Conservation (phyloP, 2,113 vertebrate genomes). For the Phrynosoma blainvillii region DNA sequence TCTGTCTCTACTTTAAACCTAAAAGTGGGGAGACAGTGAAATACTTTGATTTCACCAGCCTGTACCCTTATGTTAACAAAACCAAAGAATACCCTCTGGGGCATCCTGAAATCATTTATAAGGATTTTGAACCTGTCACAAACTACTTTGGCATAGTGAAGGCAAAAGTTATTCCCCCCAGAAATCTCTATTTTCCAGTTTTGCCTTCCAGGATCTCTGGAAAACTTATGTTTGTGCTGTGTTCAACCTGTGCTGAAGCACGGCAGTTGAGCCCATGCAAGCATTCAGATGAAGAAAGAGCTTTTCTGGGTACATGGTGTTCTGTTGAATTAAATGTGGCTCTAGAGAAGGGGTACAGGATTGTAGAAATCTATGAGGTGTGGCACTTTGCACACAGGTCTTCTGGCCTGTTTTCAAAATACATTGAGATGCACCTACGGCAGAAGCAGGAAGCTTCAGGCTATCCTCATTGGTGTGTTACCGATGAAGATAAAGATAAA, state of each 20-base stretch:
- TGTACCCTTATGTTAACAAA: too few species aligned
- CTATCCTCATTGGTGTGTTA: background rate
- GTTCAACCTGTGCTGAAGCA: too few species aligned
- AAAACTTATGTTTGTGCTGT: too few species aligned
- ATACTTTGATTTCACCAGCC: too few species aligned
- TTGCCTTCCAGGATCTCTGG: too few species aligned
- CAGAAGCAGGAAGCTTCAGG: background rate
- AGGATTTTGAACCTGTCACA: too few species aligned
- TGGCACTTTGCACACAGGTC: background rate
- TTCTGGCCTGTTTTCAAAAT: rapidly evolving
- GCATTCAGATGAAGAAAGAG: background rate
- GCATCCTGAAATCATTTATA: too few species aligned
- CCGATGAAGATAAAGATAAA: background rate
- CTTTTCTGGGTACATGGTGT: background rate
- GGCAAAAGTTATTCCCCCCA: too few species aligned
- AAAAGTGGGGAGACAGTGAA: background rate
- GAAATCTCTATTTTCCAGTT: too few species aligned
- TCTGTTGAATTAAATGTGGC: background rate
- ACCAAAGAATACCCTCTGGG: too few species aligned
- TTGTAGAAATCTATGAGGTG: background rate
- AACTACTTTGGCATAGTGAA: too few species aligned
- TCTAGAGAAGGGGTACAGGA: background rate
- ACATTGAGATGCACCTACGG: background rate
- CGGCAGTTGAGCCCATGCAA: background rate
- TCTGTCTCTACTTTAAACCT: too few species aligned